Evolutionary conservation across 1,140 invertebrate genomes (phyloP), one percentile per base, ranked within the genome.

Genomic region (Alviniconcha marisindica): DNA sequence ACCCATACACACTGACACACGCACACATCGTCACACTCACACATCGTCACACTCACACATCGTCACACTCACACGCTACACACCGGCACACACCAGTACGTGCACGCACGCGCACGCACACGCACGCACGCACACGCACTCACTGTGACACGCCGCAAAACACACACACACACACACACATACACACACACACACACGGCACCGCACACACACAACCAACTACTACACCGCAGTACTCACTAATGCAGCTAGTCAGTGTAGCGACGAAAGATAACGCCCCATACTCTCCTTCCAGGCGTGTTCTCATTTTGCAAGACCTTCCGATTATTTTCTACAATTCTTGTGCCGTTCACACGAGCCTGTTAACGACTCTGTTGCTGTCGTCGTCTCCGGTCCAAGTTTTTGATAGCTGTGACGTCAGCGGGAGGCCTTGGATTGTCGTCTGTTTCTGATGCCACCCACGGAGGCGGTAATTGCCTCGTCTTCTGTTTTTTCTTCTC

Each of bases 1-100:
- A 42, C 71, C 40, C 71, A 42, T 18, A 44, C 71, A 42, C 71
- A 74, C 71, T 28, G 18, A 74, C 71, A 74, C 71, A 74, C 71
- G 42, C 71, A 74, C 71, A 42, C 15, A 42, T 38, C 40, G 38
- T 42, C 71, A 74, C 71, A 74, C 71, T 42, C 71, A 74, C 71
- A 74, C 71, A 74, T 12, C 40, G 38, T 42, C 71, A 74, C 71
- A 71, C 24, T 4, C 66, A 14, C 60, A 15, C 60, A 28, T 5
- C 5, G 18, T 12, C 14, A 66, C 14, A 66, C 60, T 66, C 60
- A 24, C 31, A 12, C 18, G 60, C 0, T 66, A 28, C 1, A n/a
- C 60, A 28, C n/a, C 10, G 10, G 24, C 21, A 10, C 31, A 31
- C 10, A 66, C 24, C 12, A 66, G 31, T n/a, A 66, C 18, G 12